Conservation (phyloP, 2,797 vertebrate species). For the Notoglanidium macrostoma region DNA sequence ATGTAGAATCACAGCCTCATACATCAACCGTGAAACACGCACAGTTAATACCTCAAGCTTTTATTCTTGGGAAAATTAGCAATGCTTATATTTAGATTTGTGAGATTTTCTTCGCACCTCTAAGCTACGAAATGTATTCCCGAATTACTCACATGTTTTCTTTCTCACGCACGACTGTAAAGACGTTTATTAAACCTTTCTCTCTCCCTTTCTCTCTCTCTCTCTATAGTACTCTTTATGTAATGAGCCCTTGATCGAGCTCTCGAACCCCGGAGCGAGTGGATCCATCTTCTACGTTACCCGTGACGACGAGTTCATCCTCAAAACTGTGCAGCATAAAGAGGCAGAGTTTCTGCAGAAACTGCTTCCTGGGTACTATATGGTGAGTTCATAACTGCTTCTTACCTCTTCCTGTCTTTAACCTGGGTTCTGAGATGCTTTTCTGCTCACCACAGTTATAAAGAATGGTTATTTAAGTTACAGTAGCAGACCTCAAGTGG, state of each 20-base stretch:
- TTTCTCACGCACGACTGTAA: not conserved
- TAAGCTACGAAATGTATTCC: not conserved
- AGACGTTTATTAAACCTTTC: slow-evolving; percentile 21
- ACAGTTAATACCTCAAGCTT: not conserved
- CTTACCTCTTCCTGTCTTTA: not conserved
- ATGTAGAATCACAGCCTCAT: not conserved
- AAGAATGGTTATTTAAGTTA: not conserved
- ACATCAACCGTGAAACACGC: no score
- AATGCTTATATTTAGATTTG: not conserved
- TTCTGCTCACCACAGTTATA: not conserved
- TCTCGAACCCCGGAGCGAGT: slow-evolving; percentile 93
- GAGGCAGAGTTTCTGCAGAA: slow-evolving; percentile 98
- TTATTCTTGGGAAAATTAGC: not conserved
- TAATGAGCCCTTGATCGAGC: slow-evolving; percentile 92
- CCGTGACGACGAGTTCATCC: slow-evolving; percentile 95
- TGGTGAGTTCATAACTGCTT: slow-evolving; percentile 73
- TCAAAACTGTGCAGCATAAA: slow-evolving; percentile 96
- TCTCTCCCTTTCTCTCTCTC: not conserved
- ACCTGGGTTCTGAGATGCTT: not conserved
- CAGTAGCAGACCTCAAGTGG: not conserved
- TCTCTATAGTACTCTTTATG: slow-evolving; percentile 87
- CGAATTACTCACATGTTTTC: not conserved
- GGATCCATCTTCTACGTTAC: slow-evolving; percentile 97
- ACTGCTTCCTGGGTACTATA: slow-evolving; percentile 95
- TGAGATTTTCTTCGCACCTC: not conserved